Base-by-base conservation (phyloP, 2,797 vertebrate genomes). In the Labeo calbasu region DNA sequence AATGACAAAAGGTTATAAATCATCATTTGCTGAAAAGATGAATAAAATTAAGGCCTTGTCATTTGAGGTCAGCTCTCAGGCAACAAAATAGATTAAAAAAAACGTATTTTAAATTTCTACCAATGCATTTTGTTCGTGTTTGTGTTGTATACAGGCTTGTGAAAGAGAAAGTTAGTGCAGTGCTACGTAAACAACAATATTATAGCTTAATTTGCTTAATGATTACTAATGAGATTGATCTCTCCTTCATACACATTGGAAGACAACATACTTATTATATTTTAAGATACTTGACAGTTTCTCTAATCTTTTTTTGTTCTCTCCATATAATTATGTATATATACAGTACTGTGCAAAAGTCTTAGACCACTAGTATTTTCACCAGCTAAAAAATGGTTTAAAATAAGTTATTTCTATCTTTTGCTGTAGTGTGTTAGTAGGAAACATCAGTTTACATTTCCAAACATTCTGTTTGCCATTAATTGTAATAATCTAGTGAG, bases 1-100 rank as follows among this genome's bases (percentile, higher is more conserved):
- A 81, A 50, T 48, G 23, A 72, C 40, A 36, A 43, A 77, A 23
- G 23, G 5, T 59, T 83, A 68, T 57, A 72, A 32, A 57, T 81
- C 23, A 15, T 28, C 14, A 46, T 77, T 69, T n/a, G 77, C 2
- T 77, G 36, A 68, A 46, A 11, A 46, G 51, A 57, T 57, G 17
- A 83, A 73, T 73, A 23, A 4, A 82, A 73, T 40, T 9, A 40
- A 53, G 46, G 0, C 25, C 21, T 19, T 65, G 21, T 65, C 28
- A 2, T 51, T 51, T 68, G 46, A 51, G 61, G 46, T 66, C 12
- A 75, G 11, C 50, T 55, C 72, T 53, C 10, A 19, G 17, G 3
- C 19, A 51, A 23, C 57, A 81, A 48, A 32, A 71, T 10, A 7
- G 3, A 43, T 32, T 28, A 5, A 69, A 53, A 53, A 4, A 5